Conservation (phyloP, 1,140 invertebrate species). For the Sarcophaga peregrina region DNA sequence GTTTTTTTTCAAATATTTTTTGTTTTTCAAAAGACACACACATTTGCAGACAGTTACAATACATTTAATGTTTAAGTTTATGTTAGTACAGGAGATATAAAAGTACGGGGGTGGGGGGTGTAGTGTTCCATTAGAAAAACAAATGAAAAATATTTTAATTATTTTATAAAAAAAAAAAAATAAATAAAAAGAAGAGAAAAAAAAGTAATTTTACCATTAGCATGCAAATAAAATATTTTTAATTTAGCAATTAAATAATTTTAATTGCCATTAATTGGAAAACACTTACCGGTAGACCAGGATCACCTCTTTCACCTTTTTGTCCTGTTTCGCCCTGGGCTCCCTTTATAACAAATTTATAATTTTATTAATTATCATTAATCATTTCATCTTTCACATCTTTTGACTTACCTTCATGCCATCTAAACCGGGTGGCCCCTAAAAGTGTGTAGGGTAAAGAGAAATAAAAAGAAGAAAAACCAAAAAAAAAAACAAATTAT, state of each 20-base stretch:
- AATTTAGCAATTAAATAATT: not conserved
- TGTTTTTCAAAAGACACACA: constrained; percentile 44
- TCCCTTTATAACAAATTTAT: constrained; percentile 71
- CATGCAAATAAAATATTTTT: constrained; percentile 20
- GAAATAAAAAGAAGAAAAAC: constrained; percentile 40
- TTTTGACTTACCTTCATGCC: constrained; percentile 76
- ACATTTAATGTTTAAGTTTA: constrained; percentile 14
- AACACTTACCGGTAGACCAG: constrained; percentile 86
- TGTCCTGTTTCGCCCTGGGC: constrained; percentile 89
- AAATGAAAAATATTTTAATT: not conserved
- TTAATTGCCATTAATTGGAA: not conserved
- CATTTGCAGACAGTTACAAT: constrained; percentile 24
- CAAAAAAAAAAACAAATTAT: constrained; percentile 32
- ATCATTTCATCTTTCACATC: constrained; percentile 11
- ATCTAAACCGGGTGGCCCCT: constrained; percentile 79
- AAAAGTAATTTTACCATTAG: constrained; percentile 3
- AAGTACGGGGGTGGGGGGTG: not conserved
- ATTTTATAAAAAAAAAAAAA: not conserved
- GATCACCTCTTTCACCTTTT: constrained; percentile 91
- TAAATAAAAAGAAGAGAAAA: not conserved
- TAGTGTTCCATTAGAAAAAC: constrained; percentile 3
- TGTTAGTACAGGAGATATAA: constrained; percentile 29
- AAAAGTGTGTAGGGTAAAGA: constrained; percentile 50
- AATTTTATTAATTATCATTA: constrained; percentile 29
- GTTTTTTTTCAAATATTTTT: constrained; percentile 43